Evolutionary conservation across 2,113 vertebrate genomes (phyloP).

Genomic region (Carollia perspicillata): DNA sequence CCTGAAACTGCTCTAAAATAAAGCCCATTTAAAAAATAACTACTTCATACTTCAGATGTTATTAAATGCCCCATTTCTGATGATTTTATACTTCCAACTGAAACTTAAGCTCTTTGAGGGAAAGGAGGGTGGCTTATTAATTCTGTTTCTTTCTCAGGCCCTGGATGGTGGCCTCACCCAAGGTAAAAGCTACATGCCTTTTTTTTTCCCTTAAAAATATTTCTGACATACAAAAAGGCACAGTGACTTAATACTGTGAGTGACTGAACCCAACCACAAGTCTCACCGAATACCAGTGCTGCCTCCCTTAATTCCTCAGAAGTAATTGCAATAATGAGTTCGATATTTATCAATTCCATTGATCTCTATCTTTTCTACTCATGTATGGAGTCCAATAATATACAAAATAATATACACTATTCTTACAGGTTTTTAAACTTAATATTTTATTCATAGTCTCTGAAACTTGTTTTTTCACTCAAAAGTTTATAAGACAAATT

Average conservation of each 20-base stretch:
- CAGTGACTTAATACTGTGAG: background rate
- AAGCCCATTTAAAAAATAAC: background rate
- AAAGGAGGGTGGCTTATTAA: background rate
- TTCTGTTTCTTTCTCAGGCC: background rate
- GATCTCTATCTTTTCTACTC: background rate
- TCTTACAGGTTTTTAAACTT: background rate
- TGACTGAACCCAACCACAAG: background rate
- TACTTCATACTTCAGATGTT: background rate
- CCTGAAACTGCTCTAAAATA: background rate
- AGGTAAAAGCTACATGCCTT: background rate
- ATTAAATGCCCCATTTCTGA: background rate
- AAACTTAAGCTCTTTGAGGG: background rate
- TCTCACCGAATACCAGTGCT: fast-evolving
- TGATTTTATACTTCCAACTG: background rate
- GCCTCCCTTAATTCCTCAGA: background rate
- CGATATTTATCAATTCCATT: background rate
- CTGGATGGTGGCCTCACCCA: background rate
- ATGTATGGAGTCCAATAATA: background rate
- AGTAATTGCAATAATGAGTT: background rate
- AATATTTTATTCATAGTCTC: background rate
- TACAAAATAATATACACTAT: background rate
- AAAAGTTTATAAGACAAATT: background rate
- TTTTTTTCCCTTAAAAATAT: background rate
- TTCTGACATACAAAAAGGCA: background rate
- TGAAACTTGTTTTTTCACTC: background rate